These are phyloP conservation scores for Stenoptilia bipunctidactyla DNA, from an alignment of 2,888 invertebrate species.

Conservation along the genomic window DNA sequence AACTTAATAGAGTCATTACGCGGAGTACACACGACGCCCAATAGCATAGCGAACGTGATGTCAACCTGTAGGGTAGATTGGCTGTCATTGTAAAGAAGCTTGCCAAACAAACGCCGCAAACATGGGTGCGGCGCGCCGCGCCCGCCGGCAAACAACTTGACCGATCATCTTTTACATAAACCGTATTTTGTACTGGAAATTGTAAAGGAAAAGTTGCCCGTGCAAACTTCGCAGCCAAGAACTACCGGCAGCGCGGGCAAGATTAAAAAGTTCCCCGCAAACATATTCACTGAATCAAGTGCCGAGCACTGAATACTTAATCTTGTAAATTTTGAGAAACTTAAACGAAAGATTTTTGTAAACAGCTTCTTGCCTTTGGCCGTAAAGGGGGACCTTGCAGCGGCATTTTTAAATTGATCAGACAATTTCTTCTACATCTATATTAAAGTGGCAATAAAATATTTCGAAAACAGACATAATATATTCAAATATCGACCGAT, in stretches of 20 bases:
- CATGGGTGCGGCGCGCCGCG: constrained; percentile 53
- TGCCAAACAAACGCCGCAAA: constrained; percentile 52
- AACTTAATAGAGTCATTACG: constrained; percentile 1
- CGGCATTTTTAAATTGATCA: too few relatives aligned
- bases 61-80: constrained; percentile 15
- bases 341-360: too few relatives aligned
- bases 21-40: neutral
- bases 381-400: too few relatives aligned
- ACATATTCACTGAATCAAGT: too few relatives aligned
- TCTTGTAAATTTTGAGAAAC: too few relatives aligned
- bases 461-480: too few relatives aligned
- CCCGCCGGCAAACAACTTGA: constrained; percentile 49
- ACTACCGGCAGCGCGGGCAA: neutral
- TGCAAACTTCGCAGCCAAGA: neutral
- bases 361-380: too few relatives aligned
- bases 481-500: too few relatives aligned
- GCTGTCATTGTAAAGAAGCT: constrained; percentile 45
- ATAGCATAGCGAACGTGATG: neutral
- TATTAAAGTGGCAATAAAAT: too few relatives aligned
- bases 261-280: too few relatives aligned
- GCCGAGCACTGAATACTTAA: too few relatives aligned
- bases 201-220: constrained; percentile 5
- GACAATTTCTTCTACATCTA: too few relatives aligned
- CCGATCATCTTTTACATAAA: constrained; percentile 44
- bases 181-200: constrained; percentile 25